These are phyloP conservation scores for Eretmodus cyanostictus DNA, from an alignment of 2,113 vertebrate species.

Conservation along the genomic window DNA sequence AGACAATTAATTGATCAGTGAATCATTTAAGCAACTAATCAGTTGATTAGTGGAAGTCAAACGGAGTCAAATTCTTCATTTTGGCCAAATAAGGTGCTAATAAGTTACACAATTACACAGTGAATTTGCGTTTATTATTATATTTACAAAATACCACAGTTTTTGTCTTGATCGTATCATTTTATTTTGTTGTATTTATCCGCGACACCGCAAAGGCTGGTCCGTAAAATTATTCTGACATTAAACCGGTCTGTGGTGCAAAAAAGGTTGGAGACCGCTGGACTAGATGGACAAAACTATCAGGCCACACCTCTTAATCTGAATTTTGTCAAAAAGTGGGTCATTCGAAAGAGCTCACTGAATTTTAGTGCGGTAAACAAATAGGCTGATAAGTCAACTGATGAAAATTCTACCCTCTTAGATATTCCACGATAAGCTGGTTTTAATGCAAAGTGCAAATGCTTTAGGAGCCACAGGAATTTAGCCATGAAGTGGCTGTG, in stretches of 20 bases:
- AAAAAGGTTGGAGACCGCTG: background rate
- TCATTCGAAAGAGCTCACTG: background rate
- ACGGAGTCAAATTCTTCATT: background rate
- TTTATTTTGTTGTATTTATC: background rate
- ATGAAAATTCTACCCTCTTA: background rate
- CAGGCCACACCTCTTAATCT: background rate
- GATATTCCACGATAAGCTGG: background rate
- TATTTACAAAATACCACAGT: background rate
- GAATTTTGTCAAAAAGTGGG: background rate
- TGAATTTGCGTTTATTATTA: background rate
- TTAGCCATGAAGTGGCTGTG: background rate
- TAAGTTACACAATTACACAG: background rate
- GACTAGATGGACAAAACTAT: background rate
- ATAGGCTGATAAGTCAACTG: background rate
- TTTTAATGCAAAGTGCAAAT: background rate
- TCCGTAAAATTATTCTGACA: background rate
- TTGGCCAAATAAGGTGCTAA: background rate
- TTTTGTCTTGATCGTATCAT: background rate
- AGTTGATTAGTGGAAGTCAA: background rate
- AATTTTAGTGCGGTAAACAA: background rate
- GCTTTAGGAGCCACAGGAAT: background rate
- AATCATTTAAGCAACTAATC: background rate
- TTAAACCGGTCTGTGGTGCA: background rate
- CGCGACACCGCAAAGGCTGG: background rate
- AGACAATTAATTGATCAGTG: background rate